phyloP scores from a whole-genome alignment of 2,888 invertebrate genomes.

The Brenthis ino region DNA sequence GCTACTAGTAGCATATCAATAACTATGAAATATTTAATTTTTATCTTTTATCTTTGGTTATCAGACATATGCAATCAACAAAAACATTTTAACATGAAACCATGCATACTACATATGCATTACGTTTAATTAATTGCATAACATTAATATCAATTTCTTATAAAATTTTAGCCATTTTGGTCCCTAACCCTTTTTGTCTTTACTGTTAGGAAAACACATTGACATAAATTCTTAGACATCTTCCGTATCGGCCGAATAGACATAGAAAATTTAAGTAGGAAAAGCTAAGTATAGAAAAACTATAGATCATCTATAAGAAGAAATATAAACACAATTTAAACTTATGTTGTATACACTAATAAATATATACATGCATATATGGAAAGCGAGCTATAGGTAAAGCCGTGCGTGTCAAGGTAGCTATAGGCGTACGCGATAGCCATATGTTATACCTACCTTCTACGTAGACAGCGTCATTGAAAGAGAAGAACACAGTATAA shows the following conservation, averaged over 20 bases:
- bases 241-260: not conserved
- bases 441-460: slow-evolving; percentile 69
- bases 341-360: slow-evolving; percentile 9
- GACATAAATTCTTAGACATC: not conserved
- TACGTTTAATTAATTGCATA: not conserved
- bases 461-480: slow-evolving; percentile 56
- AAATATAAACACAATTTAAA: slow-evolving; percentile 15
- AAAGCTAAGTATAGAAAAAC: not conserved
- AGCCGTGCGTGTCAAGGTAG: slow-evolving; percentile 52
- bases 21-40: not conserved
- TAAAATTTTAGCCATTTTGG: slow-evolving; percentile 1
- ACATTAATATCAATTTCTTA: slow-evolving; percentile 3
- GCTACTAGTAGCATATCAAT: too few relatives aligned
- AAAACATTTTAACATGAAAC: slow-evolving; percentile 23
- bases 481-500: slow-evolving; percentile 45
- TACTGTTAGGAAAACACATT: slow-evolving; percentile 17
- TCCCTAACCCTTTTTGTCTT: slow-evolving; percentile 8
- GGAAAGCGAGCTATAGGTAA: slow-evolving; percentile 39
- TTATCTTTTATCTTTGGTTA: not conserved
- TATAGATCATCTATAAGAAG: not conserved
- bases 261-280: not conserved
- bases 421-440: slow-evolving; percentile 47
- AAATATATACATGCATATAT: slow-evolving; percentile 17
- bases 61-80: slow-evolving; percentile 14
- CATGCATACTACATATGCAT: slow-evolving; percentile 35